phyloP scores from a whole-genome alignment of 2,113 vertebrate species.

The Nematolebias whitei region DNA sequence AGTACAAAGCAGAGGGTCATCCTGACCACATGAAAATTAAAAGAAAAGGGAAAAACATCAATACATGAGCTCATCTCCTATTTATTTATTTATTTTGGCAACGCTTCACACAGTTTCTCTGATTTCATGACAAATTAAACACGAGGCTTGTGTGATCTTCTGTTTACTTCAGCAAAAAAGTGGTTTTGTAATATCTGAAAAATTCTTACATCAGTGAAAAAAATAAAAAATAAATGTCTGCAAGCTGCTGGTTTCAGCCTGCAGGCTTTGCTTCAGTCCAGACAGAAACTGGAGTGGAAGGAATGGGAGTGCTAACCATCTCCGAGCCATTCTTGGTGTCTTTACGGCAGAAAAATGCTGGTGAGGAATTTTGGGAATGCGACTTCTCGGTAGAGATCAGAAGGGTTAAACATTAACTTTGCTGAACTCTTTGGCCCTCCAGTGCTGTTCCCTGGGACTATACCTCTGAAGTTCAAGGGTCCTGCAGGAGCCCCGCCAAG shows the following conservation, averaged over 20 bases:
- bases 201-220: background rate
- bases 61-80: slow-evolving; percentile 46
- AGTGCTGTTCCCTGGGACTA: slow-evolving; percentile 57
- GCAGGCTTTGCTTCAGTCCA: slow-evolving; percentile 14
- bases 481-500: slow-evolving; percentile 51
- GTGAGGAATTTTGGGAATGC: slow-evolving; percentile 79
- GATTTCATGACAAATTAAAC: slow-evolving; percentile 13
- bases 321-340: slow-evolving; percentile 59
- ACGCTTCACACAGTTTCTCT: slow-evolving; percentile 40
- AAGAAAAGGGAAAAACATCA: slow-evolving; percentile 6
- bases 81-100: no score
- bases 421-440: slow-evolving; percentile 67
- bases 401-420: slow-evolving; percentile 78
- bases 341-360: slow-evolving; percentile 52
- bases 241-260: slow-evolving; percentile 9
- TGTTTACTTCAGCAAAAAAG: slow-evolving; percentile 1
- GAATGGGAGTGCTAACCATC: slow-evolving; percentile 44
- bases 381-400: slow-evolving; percentile 74
- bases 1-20: slow-evolving; percentile 41
- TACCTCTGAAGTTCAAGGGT: slow-evolving; percentile 69
- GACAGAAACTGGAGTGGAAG: background rate
- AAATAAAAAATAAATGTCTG: background rate
- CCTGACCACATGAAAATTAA: slow-evolving; percentile 35
- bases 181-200: background rate
- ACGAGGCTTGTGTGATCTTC: slow-evolving; percentile 4